Percentiles rank a stretch among this genome's conserved stretches.
These are phyloP conservation scores for Acropternis orthonyx DNA, from an alignment of 2,797 vertebrate genomes.

Conservation along the genomic window DNA sequence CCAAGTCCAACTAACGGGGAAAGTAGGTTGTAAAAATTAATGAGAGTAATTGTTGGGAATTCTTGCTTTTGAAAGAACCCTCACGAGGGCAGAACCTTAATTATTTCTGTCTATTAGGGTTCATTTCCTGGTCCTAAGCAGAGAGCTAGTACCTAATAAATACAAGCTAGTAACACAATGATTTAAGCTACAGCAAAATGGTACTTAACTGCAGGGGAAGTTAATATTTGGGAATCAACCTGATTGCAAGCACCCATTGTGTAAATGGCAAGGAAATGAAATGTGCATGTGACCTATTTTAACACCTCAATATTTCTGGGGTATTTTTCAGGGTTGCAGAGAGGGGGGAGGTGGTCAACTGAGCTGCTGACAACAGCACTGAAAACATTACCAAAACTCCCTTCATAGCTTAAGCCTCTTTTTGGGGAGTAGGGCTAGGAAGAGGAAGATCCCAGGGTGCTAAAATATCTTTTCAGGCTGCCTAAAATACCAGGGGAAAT, in stretches of 20 bases:
- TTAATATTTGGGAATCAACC: conserved; percentile 57
- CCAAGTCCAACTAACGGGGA: conserved; percentile 46
- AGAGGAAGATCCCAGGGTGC: conserved; percentile 43
- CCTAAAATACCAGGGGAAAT: conserved; percentile 73
- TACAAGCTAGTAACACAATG: conserved; percentile 64
- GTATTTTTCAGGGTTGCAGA: neutral
- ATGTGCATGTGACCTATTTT: conserved; percentile 66
- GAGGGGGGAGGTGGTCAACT: neutral
- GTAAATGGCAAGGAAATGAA: conserved; percentile 65
- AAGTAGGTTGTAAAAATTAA: conserved; percentile 79
- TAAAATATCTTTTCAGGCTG: conserved; percentile 73
- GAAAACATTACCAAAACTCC: conserved; percentile 57
- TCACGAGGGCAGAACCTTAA: conserved; percentile 74
- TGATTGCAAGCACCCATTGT: conserved; percentile 71
- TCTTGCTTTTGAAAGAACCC: conserved; percentile 71
- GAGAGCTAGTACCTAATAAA: conserved; percentile 77
- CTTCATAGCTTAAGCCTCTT: conserved; percentile 12
- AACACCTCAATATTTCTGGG: conserved; percentile 76
- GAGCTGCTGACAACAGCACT: conserved; percentile 62
- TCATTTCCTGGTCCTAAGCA: conserved; percentile 79
- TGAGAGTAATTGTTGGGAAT: conserved; percentile 81
- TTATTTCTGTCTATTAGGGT: conserved; percentile 80
- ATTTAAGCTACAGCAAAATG: conserved; percentile 64
- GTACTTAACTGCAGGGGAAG: conserved; percentile 60
- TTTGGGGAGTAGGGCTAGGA: neutral